phyloP scores from a whole-genome alignment of 2,888 invertebrate genomes.

The Drosophila kuntzei region DNA sequence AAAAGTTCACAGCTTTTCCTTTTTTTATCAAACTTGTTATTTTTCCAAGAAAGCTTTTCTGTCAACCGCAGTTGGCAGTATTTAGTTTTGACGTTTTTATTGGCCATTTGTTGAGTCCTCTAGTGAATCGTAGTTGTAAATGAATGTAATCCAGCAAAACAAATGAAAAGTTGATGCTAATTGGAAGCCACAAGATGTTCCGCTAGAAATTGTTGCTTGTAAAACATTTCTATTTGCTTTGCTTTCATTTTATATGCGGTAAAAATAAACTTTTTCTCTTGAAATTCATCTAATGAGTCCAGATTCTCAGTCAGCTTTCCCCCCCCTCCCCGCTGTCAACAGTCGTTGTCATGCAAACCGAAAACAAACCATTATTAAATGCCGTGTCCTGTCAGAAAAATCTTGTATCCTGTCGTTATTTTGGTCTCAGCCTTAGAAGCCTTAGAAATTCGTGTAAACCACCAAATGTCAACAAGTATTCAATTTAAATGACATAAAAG shows the following conservation, averaged over 20 bases:
- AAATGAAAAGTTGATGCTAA: constrained; percentile 44
- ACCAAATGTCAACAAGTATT: constrained; percentile 70
- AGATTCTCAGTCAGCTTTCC: background rate
- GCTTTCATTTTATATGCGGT: constrained; percentile 17
- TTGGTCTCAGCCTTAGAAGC: constrained; percentile 31
- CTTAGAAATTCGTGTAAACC: constrained; percentile 48
- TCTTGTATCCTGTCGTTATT: background rate
- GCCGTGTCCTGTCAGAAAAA: constrained; percentile 12
- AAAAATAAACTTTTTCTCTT: constrained; percentile 22
- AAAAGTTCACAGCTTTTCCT: background rate
- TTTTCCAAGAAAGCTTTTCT: background rate
- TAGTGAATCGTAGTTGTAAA: constrained; percentile 4
- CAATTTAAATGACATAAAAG: constrained; percentile 68
- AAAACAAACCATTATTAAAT: constrained; percentile 54
- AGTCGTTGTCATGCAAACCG: constrained; percentile 62
- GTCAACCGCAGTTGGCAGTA: constrained; percentile 1
- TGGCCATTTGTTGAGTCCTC: constrained; percentile 1
- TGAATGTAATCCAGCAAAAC: constrained; percentile 13
- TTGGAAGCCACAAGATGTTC: constrained; percentile 37
- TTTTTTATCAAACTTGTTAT: background rate
- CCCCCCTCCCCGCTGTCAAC: constrained; percentile 11
- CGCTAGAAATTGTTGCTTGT: constrained; percentile 32
- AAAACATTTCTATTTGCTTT: constrained; percentile 33
- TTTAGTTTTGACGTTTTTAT: background rate
- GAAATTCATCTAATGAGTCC: constrained; percentile 50